These are phyloP conservation scores for Aphaenogaster floridana DNA, from an alignment of 1,140 invertebrate genomes.

Conservation along the genomic window DNA sequence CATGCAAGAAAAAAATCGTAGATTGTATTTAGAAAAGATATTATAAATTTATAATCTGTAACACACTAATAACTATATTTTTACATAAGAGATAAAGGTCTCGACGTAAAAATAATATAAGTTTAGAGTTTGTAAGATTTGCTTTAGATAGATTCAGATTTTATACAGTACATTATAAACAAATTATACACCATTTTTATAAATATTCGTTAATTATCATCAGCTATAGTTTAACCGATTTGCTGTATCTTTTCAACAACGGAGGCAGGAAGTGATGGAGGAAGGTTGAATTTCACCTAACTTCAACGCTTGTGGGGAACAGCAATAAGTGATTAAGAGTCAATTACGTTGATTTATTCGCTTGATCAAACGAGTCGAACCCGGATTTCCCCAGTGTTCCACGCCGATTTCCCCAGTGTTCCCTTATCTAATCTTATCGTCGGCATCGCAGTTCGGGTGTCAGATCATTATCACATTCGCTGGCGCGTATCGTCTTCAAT, in stretches of 20 bases:
- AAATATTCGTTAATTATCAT: conserved; percentile 3
- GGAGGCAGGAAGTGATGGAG: neutral
- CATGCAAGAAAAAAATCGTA: neutral
- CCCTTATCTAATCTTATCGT: conserved; percentile 10
- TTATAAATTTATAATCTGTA: neutral
- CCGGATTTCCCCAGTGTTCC: neutral
- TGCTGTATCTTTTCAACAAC: neutral
- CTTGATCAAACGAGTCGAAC: conserved; percentile 1
- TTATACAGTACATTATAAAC: neutral
- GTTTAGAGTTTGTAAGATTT: neutral
- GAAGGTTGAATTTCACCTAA: neutral
- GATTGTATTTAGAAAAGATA: neutral
- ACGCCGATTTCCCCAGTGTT: conserved; percentile 28
- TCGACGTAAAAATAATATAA: neutral
- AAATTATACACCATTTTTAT: neutral
- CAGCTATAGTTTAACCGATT: neutral
- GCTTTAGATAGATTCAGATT: neutral
- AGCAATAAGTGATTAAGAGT: neutral
- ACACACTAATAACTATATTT: neutral
- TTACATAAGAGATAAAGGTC: neutral
- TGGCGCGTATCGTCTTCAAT: conserved; percentile 29
- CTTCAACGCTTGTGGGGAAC: neutral
- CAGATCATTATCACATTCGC: conserved; percentile 5
- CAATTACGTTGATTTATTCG: conserved; percentile 9
- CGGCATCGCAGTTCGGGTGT: neutral